phyloP scores from a whole-genome alignment of 1,140 invertebrate species.

The Drosophila sturtevanti region DNA sequence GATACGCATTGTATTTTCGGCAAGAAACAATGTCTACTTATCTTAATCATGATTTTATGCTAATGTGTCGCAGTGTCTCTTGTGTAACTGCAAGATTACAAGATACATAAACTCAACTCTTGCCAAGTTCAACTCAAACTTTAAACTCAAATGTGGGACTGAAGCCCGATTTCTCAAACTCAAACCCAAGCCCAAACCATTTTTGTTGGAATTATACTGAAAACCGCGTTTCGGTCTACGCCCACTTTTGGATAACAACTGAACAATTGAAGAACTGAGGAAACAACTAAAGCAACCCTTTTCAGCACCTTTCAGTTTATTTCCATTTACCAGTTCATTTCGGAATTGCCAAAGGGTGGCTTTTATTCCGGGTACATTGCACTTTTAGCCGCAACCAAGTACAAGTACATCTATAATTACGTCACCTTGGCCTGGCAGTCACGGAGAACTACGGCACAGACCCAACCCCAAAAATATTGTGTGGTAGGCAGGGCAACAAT shows the following conservation, averaged over 20 bases:
- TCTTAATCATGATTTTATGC: constrained; percentile 82
- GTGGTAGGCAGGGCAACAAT: constrained; percentile 8
- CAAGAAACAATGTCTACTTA: constrained; percentile 49
- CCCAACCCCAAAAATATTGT: constrained; percentile 27
- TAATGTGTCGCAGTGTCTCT: constrained; percentile 77
- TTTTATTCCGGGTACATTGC: constrained; percentile 57
- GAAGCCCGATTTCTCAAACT: constrained; percentile 12
- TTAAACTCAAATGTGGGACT: not conserved
- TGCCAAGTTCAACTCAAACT: constrained; percentile 28
- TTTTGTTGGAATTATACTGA: not conserved
- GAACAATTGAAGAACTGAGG: not conserved
- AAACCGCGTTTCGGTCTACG: constrained; percentile 51
- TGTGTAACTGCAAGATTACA: constrained; percentile 56
- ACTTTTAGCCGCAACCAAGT: constrained; percentile 51
- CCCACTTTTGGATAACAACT: constrained; percentile 45
- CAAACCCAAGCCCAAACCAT: constrained; percentile 8
- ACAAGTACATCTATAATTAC: constrained; percentile 77
- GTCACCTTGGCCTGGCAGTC: constrained; percentile 63
- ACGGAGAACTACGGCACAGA: constrained; percentile 23
- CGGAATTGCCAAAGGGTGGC: constrained; percentile 47
- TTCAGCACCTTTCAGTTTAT: constrained; percentile 46
- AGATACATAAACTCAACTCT: constrained; percentile 60
- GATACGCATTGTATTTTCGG: constrained; percentile 42
- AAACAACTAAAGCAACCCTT: constrained; percentile 47
- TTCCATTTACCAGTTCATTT: constrained; percentile 32